These are phyloP conservation scores for Osmoderma eremita DNA, from an alignment of 2,888 invertebrate species.

Conservation along the genomic window DNA sequence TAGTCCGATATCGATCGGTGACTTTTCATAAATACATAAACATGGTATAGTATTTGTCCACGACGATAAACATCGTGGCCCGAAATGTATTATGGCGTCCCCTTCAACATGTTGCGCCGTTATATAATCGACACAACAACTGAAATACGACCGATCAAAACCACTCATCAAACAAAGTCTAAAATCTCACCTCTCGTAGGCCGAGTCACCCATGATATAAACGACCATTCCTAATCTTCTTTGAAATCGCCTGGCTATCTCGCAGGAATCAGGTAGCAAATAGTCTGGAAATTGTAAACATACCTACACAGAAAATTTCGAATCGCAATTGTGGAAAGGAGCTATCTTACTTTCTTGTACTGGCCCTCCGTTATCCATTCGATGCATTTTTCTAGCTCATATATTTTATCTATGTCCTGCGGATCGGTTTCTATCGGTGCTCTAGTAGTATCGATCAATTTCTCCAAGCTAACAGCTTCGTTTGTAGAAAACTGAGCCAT, in stretches of 20 bases:
- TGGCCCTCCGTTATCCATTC: constrained; percentile 77
- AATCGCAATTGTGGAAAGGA: background rate
- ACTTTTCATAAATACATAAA: constrained; percentile 76
- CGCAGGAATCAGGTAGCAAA: constrained; percentile 74
- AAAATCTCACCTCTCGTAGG: constrained; percentile 79
- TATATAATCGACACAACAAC: constrained; percentile 91
- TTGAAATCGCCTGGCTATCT: constrained; percentile 70
- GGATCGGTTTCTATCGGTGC: constrained; percentile 48
- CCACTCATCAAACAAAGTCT: too few species aligned
- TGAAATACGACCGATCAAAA: too few species aligned
- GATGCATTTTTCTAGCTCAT: constrained; percentile 71
- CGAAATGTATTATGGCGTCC: constrained; percentile 91
- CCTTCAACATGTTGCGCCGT: constrained; percentile 88
- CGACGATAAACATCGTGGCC: constrained; percentile 85
- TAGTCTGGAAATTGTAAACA: constrained; percentile 93
- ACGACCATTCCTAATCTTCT: constrained; percentile 68
- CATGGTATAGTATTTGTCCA: constrained; percentile 78
- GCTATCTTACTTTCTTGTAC: constrained; percentile 71
- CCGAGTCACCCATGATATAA: constrained; percentile 89
- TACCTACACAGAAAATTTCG: constrained; percentile 68
- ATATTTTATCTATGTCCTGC: constrained; percentile 64
- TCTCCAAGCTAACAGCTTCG: constrained; percentile 67
- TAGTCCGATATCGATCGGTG: constrained; percentile 66
- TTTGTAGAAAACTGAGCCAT: constrained; percentile 64
- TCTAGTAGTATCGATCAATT: constrained; percentile 59